Evolutionary conservation across 2,113 vertebrate genomes (phyloP).

Genomic region (Archocentrus centrarchus): DNA sequence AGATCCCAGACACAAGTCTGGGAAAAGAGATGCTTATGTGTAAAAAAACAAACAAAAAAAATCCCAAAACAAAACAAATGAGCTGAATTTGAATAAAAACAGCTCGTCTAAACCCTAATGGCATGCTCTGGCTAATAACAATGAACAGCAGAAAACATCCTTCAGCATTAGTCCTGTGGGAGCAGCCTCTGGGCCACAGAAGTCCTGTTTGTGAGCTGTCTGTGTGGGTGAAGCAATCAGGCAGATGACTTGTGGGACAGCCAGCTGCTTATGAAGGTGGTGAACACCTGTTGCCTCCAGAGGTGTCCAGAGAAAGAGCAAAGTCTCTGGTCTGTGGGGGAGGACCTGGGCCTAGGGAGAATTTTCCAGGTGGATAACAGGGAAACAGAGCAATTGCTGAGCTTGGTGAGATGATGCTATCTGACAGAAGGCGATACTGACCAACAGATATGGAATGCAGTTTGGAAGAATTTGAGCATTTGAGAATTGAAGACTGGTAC

Average conservation of each 20-base stretch:
- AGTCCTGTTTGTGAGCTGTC: neutral
- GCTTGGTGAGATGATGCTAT: constrained; percentile 16
- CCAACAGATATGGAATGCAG: neutral
- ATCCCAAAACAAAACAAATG: too few relatives aligned
- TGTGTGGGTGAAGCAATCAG: neutral
- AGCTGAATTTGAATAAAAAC: too few relatives aligned
- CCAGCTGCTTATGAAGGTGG: constrained; percentile 39
- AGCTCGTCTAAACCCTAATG: too few relatives aligned
- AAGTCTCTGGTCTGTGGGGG: constrained; percentile 11
- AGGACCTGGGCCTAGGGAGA: neutral
- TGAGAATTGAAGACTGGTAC: too few relatives aligned
- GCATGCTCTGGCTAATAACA: neutral
- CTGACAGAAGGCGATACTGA: neutral
- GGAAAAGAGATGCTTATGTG: too few relatives aligned
- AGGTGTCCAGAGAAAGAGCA: constrained; percentile 5
- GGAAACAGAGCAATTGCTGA: constrained; percentile 12
- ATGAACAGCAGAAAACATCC: too few relatives aligned
- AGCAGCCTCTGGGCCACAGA: too few relatives aligned
- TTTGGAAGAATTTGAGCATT: too few relatives aligned
- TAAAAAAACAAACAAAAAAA: too few relatives aligned
- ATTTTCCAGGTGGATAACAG: neutral
- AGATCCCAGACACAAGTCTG: too few relatives aligned
- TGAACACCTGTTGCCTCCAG: constrained; percentile 24
- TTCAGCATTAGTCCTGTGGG: neutral
- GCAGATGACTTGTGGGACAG: constrained; percentile 12